These are phyloP conservation scores for Digitonthophagus gazella DNA, from an alignment of 2,888 invertebrate genomes.

Conservation along the genomic window DNA sequence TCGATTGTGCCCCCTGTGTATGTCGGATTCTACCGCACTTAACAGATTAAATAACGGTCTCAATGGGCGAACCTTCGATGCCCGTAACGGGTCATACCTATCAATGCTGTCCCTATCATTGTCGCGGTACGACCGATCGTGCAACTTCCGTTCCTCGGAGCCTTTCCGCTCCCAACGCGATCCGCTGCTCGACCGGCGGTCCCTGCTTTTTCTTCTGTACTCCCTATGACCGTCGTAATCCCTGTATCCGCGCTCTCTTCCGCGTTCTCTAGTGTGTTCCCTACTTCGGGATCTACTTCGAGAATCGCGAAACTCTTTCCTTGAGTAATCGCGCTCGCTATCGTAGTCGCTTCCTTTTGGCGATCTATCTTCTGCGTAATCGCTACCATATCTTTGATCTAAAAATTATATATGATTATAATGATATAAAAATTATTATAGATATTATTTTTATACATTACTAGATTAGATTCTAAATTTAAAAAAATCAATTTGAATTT, in stretches of 20 bases:
- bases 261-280: constrained; percentile 40
- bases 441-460: constrained; percentile 18
- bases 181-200: constrained; percentile 44
- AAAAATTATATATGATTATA: no score
- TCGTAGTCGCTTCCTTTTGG: constrained; percentile 46
- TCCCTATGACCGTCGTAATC: constrained; percentile 43
- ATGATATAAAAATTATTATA: constrained; percentile 17
- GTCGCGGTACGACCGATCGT: constrained; percentile 47
- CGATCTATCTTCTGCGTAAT: constrained; percentile 40
- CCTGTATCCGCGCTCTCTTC: constrained; percentile 41
- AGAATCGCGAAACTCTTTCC: constrained; percentile 39
- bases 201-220: constrained; percentile 39
- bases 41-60: constrained; percentile 25
- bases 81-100: constrained; percentile 42
- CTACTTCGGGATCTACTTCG: constrained; percentile 45
- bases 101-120: constrained; percentile 51
- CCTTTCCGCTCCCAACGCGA: constrained; percentile 47
- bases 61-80: constrained; percentile 8
- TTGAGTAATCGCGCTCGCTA: constrained; percentile 45
- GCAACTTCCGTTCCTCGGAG: constrained; percentile 43
- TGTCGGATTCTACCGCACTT: constrained; percentile 27
- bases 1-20: not conserved
- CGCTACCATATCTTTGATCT: constrained; percentile 39
- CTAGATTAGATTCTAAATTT: no score
- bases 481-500: no score